Evolutionary conservation across 2,797 vertebrate genomes (phyloP).

Genomic region (Sarcoramphus papa): DNA sequence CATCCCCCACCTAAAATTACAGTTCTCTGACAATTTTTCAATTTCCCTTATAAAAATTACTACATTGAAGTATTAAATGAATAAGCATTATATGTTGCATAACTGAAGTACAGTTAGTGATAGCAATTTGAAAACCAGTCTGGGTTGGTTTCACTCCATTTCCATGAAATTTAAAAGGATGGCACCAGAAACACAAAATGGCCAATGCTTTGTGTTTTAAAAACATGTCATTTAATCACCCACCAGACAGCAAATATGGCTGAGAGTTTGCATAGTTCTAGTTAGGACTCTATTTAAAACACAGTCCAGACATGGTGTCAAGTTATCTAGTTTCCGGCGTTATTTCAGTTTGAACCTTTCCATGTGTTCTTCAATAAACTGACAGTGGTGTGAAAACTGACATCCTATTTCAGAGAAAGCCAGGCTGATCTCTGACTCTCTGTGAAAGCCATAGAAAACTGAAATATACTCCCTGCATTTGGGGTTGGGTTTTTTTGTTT

Average conservation of each 20-base stretch:
- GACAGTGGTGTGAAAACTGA: neutral
- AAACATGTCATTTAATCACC: constrained; percentile 7
- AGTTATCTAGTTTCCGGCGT: neutral
- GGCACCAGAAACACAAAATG: neutral
- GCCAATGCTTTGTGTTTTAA: neutral
- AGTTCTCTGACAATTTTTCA: neutral
- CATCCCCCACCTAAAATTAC: neutral
- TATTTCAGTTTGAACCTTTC: neutral
- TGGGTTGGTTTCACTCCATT: neutral
- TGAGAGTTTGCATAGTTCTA: neutral
- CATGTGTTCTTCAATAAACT: constrained; percentile 1
- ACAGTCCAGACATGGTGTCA: neutral
- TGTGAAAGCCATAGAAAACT: neutral
- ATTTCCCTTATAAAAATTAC: neutral
- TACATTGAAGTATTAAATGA: neutral
- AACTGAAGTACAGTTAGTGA: neutral
- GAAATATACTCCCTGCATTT: neutral
- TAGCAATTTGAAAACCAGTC: neutral
- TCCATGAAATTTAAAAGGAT: neutral
- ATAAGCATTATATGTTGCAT: neutral
- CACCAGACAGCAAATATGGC: neutral
- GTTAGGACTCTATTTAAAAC: constrained; percentile 9
- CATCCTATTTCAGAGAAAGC: constrained; percentile 20
- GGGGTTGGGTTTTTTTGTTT: too few species aligned
- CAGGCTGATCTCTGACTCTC: neutral